Base-by-base conservation (phyloP, 2,113 vertebrate species). In the Tilapia sparmanii region DNA sequence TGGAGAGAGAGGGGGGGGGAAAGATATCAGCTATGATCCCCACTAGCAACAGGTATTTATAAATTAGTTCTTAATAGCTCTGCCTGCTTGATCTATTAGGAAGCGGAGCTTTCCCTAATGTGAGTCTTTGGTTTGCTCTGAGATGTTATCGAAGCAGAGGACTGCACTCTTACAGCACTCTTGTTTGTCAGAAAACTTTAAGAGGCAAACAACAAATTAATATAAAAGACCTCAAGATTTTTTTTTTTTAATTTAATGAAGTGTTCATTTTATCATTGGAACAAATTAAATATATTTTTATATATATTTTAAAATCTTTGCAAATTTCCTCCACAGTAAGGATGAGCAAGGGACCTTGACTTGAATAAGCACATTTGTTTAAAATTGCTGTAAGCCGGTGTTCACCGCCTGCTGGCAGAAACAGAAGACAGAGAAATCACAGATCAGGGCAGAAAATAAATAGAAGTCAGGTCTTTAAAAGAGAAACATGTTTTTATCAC, bases 11-110 rank as follows among this genome's bases (percentile, higher is more conserved):
- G 12, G 1, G 33, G 12, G 1, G 33, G 16, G 0, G 0, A 0
- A 7, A 42, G 11, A 35, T 18, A 57, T 66, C 19, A 11, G 26
- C 2, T 35, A 26, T 55, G 42, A 85, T 24, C 12, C 24, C 5
- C 9, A 54, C 57, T 7, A 80, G 83, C 85, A 91, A 92, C 90
- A 93, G 89, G 87, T 92, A 86, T 63, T 19, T 15, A 16, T 18
- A 52, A 31, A 38, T 18, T 55, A 22, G n/a, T 80, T 80, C 13
- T 54, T 10, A 18, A 4, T 47, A 29, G 52, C 52, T 54, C 54
- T 45, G 38, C 40, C n/a, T 42, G 31, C 42, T 52, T 33, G 24
- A 52, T 78, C 73, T 78, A 33, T 78, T 78, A 78, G 73, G 26
- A 78, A 52, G 45, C 31, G 73, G 45, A 13, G 73, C 3, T 52